Base-by-base conservation (phyloP, 2,797 vertebrate species). In the Columba guinea region DNA sequence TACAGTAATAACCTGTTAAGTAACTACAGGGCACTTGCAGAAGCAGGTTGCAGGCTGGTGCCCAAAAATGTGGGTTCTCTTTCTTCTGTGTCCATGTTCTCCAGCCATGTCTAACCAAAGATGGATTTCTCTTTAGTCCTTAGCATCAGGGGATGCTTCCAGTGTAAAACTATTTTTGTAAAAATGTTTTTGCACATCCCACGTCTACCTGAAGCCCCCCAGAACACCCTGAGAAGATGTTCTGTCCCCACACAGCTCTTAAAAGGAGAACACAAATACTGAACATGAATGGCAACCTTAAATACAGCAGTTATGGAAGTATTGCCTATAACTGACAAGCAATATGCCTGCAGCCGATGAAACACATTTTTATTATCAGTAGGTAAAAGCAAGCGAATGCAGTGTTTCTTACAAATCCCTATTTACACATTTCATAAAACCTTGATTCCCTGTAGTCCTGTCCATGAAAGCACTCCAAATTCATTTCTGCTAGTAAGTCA, bases 391-490 rank as follows among this genome's bases (percentile, higher is more conserved):
- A 81, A 89, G 52, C 22, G 62, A 41, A 91, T 70, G 32, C 14
- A 53, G 30, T 18, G 12, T 84, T 74, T 87, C 75, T 93, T 78
- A 67, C 75, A 84, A 74, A 81, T 70, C 78, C 63, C 58, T 90
- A 78, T 89, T 89, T 93, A 84, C 48, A 87, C 60, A 76, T 68
- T 89, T 93, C 62, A 74, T 80, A 92, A 87, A 89, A n/a, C 32
- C 30, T n/a, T 28, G 35, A 80, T 87, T 92, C 37, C 53, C 75
- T 77, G 21, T 39, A 75, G 68, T 22, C 19, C 22, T 64, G 27
- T 35, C 49, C 41, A 51, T 48, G 56, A 74, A 80, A 87, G 21
- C 41, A 56, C 21, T 52, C 75, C 62, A 78, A 48, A 79, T 70
- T 65, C 9, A 83, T 92, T 94, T 89, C 41, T 80, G 23, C 48